Evolutionary conservation across 30 jellyfish, hydroid and myxozoan genomes (phyloP), one percentile per base, ranked within the genome.

Genomic region (Aurelia sp.): DNA sequence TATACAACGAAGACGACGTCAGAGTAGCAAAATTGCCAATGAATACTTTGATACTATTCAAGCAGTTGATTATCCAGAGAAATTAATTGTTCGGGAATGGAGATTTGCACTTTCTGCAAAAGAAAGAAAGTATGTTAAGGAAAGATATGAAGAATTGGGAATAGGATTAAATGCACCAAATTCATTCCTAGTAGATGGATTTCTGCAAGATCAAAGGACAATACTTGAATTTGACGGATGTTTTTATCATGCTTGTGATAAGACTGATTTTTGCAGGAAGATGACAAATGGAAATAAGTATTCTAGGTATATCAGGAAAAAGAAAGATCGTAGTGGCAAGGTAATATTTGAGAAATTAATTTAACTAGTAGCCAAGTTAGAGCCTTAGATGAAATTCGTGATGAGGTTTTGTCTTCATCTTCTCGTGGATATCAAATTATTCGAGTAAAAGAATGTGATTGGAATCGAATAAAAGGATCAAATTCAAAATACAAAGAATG

Each of bases 181-280:
- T 3, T 20, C 16, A 7, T 8, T 0, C 0, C 1, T 8, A 0
- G 41, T 64, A 0, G 80, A 70, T 13, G 63, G 80, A 35, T 13
- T 3, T 31, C 0, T 31, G 7, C 37, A n/a, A 3, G 66, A 19
- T 0, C 3, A 21, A 66, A 21, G 4, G 17, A 8, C 0, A 6
- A 57, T 55, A 3, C 3, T 76, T 1, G 87, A 76, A 13, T 59
- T 13, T 44, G 65, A 76, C 23, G 87, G 87, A 3, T 60, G 87
- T 23, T 76, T 61, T 20, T 76, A 60, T 55, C 87, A 76, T 6
- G 65, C 70, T 4, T 76, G 87, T 20, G 3, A 4, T 13, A 13
- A 52, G 11, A 21, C 27, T 0, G 15, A 35, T 3, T 3, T 37
- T 35, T 70, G 22, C 41, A 48, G 20, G 16, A 4, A 33, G 0